A percentile compares a stretch with the other conserved stretches of the same genome.
Evolutionary conservation across 2,113 vertebrate species (phyloP).

Genomic region (Cebidichthys violaceus): DNA sequence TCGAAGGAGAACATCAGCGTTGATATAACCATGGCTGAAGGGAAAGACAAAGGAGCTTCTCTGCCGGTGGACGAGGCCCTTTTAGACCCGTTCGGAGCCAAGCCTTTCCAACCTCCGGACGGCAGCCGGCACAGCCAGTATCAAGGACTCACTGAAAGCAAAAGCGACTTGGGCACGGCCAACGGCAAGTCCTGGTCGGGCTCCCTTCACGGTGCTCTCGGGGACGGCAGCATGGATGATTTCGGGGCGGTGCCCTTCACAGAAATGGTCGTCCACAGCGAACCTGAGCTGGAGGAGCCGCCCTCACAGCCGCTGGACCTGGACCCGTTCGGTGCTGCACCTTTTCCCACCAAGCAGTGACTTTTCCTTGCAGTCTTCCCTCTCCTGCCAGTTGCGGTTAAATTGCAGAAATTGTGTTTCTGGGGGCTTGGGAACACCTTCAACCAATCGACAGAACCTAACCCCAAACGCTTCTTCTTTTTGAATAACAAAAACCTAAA

Average conservation of each 20-base stretch:
- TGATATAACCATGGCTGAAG: slow-evolving; percentile 80
- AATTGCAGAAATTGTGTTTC: slow-evolving; percentile 1
- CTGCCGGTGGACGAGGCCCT: slow-evolving; percentile 85
- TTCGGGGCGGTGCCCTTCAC: slow-evolving; percentile 97
- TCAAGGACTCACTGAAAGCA: slow-evolving; percentile 83
- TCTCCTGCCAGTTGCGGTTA: slow-evolving; percentile 11
- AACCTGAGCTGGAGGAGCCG: slow-evolving; percentile 66
- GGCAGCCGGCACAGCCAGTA: slow-evolving; percentile 84
- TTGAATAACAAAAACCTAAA: slow-evolving; percentile 27
- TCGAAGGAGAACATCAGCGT: slow-evolving; percentile 97
- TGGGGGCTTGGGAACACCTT: slow-evolving; percentile 44
- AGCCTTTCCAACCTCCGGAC: slow-evolving; percentile 92
- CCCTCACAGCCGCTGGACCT: slow-evolving; percentile 85
- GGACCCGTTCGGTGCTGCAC: slow-evolving; percentile 98
- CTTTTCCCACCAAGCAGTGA: slow-evolving; percentile 95
- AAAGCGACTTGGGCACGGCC: slow-evolving; percentile 78
- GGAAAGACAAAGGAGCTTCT: slow-evolving; percentile 84
- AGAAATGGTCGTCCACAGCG: slow-evolving; percentile 86
- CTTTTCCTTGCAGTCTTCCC: slow-evolving; percentile 45
- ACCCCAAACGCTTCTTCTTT: slow-evolving; percentile 3
- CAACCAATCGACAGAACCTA: slow-evolving; percentile 29
- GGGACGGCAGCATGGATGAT: slow-evolving; percentile 89
- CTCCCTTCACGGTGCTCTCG: slow-evolving; percentile 79
- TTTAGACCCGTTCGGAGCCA: slow-evolving; percentile 93
- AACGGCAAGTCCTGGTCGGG: slow-evolving; percentile 84